phyloP scores from a whole-genome alignment of 1,140 invertebrate genomes.

The Aporrectodea caliginosa region DNA sequence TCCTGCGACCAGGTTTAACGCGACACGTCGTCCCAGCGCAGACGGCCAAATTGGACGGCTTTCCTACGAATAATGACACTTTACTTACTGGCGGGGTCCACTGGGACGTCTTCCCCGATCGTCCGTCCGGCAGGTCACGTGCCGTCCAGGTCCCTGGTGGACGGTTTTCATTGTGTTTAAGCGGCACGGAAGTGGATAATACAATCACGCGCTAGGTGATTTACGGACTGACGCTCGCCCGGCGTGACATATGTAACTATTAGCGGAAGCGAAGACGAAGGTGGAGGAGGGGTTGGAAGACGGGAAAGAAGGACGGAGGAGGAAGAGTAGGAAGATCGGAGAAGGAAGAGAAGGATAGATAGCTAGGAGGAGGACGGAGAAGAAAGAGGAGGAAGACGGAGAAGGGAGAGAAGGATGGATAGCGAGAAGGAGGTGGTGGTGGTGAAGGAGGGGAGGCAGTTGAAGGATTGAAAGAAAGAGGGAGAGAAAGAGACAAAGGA shows the following conservation, averaged over 20 bases:
- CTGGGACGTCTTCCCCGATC: not conserved
- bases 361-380: too few species aligned
- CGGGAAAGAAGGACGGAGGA: not conserved
- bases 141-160: not conserved
- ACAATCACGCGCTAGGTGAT: not conserved
- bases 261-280: not conserved
- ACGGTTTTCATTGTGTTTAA: not conserved
- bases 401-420: too few species aligned
- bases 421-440: too few species aligned
- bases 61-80: not conserved
- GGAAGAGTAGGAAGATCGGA: not conserved
- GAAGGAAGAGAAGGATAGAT: not conserved
- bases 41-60: not conserved
- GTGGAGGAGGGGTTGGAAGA: not conserved
- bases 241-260: not conserved
- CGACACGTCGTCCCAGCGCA: too few species aligned
- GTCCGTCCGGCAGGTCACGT: not conserved
- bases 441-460: too few species aligned
- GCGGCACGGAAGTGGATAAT: not conserved
- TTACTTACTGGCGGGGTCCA: not conserved
- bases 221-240: not conserved
- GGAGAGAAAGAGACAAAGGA: too few species aligned
- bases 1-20: too few species aligned
- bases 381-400: too few species aligned
- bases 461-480: too few species aligned